Conservation (phyloP, 2,113 vertebrate species). For the Ammodytes dubius region DNA sequence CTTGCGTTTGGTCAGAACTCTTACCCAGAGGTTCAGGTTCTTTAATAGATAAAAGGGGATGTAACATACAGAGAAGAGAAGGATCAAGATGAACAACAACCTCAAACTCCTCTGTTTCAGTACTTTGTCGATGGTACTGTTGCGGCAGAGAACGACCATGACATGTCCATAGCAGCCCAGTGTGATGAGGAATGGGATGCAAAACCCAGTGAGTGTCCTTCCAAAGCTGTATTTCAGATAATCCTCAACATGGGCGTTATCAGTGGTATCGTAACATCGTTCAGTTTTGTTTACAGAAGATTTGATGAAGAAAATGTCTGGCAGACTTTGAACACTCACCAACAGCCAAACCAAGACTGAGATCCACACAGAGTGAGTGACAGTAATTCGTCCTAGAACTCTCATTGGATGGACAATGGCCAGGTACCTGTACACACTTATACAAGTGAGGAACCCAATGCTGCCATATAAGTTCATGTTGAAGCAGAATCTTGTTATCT, state of each 20-base stretch:
- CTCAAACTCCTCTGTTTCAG: conserved; percentile 4
- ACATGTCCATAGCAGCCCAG: no score
- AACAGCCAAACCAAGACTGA: background rate
- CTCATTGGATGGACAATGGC: conserved; percentile 82
- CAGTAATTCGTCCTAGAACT: conserved; percentile 77
- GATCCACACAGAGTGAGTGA: conserved; percentile 40
- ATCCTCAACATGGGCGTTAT: accelerated
- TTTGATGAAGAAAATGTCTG: conserved; percentile 83
- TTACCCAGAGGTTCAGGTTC: conserved; percentile 84
- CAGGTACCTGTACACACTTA: conserved; percentile 89
- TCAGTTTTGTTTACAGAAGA: accelerated
- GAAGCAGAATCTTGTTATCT: conserved; percentile 82
- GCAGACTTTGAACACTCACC: conserved; percentile 76
- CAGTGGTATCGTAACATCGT: conserved; percentile 81
- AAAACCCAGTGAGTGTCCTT: conserved; percentile 82
- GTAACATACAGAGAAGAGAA: conserved; percentile 55
- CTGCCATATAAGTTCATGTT: conserved; percentile 88
- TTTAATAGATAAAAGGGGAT: conserved; percentile 86
- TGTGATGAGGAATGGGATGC: conserved; percentile 57
- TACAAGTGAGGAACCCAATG: conserved; percentile 89
- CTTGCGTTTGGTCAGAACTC: conserved; percentile 54
- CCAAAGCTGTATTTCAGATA: conserved; percentile 82
- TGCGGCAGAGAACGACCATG: no score
- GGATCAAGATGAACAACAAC: no score
- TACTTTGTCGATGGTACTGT: background rate